Evolutionary conservation across 2,888 invertebrate species (phyloP).

Genomic region (Adelognathus sp.): DNA sequence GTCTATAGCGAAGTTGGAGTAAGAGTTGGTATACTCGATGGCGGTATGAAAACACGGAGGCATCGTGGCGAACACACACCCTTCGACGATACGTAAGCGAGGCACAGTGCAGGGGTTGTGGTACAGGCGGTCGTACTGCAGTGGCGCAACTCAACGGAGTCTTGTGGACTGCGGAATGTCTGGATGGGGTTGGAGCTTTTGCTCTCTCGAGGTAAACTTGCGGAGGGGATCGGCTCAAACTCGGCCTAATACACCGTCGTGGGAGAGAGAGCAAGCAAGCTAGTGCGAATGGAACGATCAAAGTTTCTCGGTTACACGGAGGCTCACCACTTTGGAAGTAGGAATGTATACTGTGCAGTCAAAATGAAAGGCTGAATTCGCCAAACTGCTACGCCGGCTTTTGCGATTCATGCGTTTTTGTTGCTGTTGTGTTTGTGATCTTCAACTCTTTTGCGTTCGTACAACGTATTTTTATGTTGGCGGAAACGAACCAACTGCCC

Average conservation of each 20-base stretch:
- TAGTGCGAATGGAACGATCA: slow-evolving; percentile 46
- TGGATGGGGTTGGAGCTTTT: not conserved
- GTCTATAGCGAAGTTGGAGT: not conserved
- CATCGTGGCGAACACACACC: not conserved
- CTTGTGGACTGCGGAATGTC: slow-evolving; percentile 32
- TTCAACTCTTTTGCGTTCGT: not conserved
- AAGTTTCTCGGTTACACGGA: slow-evolving; percentile 44
- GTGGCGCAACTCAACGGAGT: not conserved
- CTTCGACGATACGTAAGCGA: not conserved
- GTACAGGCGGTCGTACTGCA: not conserved
- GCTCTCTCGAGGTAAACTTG: slow-evolving; percentile 36
- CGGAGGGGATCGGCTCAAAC: slow-evolving; percentile 34
- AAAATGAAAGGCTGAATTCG: not conserved
- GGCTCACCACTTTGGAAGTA: not conserved
- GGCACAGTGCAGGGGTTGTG: not conserved
- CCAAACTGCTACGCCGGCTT: not conserved
- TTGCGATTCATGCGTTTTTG: not conserved
- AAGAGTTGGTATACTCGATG: not conserved
- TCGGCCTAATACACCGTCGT: slow-evolving; percentile 27
- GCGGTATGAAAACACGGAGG: not conserved
- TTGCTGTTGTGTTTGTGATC: not conserved
- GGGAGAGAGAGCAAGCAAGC: not conserved
- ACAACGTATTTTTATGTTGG: too few relatives aligned
- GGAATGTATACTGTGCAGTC: not conserved
- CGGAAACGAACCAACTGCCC: too few relatives aligned